A percentile compares a stretch with the other conserved stretches of the same genome.
Evolutionary conservation across 2,113 vertebrate genomes (phyloP).

Genomic region (Callipepla californica): DNA sequence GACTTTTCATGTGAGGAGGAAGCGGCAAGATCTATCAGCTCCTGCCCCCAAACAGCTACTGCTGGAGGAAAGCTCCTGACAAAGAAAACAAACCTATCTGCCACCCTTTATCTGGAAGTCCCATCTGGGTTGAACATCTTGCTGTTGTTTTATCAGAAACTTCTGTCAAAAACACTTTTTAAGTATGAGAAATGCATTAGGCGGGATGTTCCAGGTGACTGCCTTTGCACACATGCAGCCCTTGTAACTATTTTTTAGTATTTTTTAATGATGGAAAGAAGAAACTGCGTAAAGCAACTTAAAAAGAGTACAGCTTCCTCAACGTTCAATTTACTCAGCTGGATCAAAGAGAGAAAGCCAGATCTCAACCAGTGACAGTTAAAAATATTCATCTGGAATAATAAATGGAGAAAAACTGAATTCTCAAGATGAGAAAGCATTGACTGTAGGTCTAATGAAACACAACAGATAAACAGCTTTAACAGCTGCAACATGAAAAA

Average conservation of each 20-base stretch:
- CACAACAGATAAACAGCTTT: neutral
- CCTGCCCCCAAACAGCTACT: neutral
- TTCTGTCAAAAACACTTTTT: neutral
- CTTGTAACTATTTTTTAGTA: neutral
- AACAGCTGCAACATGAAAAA: neutral
- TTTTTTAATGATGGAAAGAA: neutral
- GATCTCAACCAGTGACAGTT: neutral
- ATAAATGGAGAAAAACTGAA: neutral
- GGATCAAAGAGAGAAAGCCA: neutral
- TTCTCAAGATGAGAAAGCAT: neutral
- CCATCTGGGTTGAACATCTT: rapidly evolving
- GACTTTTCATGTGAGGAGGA: neutral
- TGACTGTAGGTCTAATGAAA: neutral
- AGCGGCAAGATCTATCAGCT: neutral
- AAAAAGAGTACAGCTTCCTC: neutral
- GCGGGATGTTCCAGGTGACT: neutral
- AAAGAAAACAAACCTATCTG: neutral
- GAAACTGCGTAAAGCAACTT: neutral
- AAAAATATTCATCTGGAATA: neutral
- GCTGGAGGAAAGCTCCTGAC: neutral
- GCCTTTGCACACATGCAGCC: neutral
- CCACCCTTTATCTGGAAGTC: rapidly evolving
- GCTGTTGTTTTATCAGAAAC: neutral
- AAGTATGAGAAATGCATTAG: neutral
- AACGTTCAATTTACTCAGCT: neutral